Conservation (phyloP, 2,888 invertebrate species). For the Orchesella flavescens region DNA sequence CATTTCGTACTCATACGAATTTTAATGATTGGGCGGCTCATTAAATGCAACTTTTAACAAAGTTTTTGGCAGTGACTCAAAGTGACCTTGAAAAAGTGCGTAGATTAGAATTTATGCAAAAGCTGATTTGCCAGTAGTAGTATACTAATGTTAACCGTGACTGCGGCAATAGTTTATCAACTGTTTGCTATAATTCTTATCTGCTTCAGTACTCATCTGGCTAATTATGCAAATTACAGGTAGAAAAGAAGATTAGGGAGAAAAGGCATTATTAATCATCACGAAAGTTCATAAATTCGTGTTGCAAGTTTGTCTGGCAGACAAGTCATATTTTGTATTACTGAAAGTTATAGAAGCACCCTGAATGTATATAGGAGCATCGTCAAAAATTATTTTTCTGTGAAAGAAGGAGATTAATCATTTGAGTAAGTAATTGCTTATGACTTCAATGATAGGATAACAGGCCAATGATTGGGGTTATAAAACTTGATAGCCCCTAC, state of each 20-base stretch:
- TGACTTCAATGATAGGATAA: neutral
- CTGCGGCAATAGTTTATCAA: neutral
- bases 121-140: neutral
- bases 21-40: no score
- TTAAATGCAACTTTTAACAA: neutral
- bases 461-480: neutral
- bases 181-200: neutral
- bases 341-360: no score
- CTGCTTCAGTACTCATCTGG: conserved; percentile 6
- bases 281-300: neutral
- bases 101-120: conserved; percentile 6
- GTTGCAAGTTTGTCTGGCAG: no score
- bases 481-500: no score
- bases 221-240: conserved; percentile 34
- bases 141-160: neutral
- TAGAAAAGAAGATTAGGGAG: conserved; percentile 1
- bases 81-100: conserved; percentile 54
- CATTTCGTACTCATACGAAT: no score
- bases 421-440: neutral
- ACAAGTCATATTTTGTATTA: no score
- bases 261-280: conserved; percentile 15
- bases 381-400: neutral
- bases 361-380: no score
- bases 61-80: neutral
- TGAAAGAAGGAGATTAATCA: conserved; percentile 4